A percentile compares a stretch with the other conserved stretches of the same genome.
phyloP scores from a whole-genome alignment of 1,140 invertebrate species.

The Schlechtendalia chinensis region DNA sequence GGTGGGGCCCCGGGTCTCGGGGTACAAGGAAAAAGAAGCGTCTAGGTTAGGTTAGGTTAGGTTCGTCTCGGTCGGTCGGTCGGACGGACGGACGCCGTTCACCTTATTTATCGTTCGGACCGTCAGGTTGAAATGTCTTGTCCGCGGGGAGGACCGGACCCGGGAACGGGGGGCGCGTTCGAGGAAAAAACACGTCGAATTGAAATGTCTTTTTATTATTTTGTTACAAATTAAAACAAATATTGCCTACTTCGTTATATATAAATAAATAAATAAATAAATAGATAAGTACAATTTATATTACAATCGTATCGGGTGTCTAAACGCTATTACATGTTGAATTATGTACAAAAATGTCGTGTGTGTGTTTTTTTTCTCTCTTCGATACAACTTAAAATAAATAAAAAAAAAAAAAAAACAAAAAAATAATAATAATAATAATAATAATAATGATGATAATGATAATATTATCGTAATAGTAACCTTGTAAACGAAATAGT shows the following conservation, averaged over 20 bases:
- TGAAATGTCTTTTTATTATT: constrained; percentile 49
- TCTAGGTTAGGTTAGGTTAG: no score
- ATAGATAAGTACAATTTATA: constrained; percentile 50
- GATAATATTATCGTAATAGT: constrained; percentile 37
- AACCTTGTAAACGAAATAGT: constrained; percentile 48
- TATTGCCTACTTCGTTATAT: constrained; percentile 46
- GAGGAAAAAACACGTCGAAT: no score
- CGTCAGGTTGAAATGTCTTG: no score
- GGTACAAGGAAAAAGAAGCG: no score
- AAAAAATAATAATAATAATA: constrained; percentile 18
- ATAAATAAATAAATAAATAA: constrained; percentile 50
- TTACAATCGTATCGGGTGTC: constrained; percentile 30
- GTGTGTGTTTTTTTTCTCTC: background rate
- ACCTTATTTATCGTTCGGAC: no score
- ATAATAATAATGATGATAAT: constrained; percentile 25
- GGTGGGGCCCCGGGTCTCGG: no score
- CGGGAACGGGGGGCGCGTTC: no score
- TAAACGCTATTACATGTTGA: constrained; percentile 16
- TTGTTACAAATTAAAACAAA: constrained; percentile 48
- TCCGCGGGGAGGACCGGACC: no score
- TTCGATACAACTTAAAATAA: constrained; percentile 34
- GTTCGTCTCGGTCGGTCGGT: no score
- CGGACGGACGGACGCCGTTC: no score
- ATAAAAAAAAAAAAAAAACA: constrained; percentile 25
- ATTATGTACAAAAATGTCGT: constrained; percentile 45